These are phyloP conservation scores for Catharus ustulatus DNA, from an alignment of 2,797 vertebrate genomes.

Conservation along the genomic window DNA sequence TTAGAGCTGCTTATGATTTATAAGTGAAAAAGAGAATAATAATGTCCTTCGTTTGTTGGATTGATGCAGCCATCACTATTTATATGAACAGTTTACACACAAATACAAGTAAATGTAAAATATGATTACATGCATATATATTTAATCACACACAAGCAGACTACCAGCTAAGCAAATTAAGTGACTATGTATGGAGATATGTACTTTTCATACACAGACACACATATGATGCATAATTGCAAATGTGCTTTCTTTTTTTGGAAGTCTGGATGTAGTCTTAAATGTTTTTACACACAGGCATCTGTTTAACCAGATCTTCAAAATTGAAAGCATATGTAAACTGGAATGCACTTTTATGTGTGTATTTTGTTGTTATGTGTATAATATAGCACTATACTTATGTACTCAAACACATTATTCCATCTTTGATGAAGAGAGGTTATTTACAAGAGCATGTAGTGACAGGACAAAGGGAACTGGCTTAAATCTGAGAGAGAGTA, in stretches of 20 bases:
- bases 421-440: not conserved
- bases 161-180: not conserved
- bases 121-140: not conserved
- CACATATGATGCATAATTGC: not conserved
- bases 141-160: not conserved
- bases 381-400: not conserved
- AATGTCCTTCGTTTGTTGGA: not conserved
- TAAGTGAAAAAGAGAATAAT: not conserved
- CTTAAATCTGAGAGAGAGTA: not conserved
- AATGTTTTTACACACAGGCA: not conserved
- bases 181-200: not conserved
- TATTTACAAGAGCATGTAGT: not conserved
- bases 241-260: not conserved
- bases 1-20: not conserved
- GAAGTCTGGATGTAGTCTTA: not conserved
- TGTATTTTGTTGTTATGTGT: not conserved
- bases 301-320: constrained; percentile 13
- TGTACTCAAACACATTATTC: not conserved
- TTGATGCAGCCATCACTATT: not conserved
- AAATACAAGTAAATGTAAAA: not conserved
- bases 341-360: not conserved
- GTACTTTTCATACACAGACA: not conserved
- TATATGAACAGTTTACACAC: not conserved
- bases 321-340: not conserved
- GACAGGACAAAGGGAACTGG: not conserved